Conservation (phyloP, 2,888 invertebrate species). For the Eupithecia centaureata region DNA sequence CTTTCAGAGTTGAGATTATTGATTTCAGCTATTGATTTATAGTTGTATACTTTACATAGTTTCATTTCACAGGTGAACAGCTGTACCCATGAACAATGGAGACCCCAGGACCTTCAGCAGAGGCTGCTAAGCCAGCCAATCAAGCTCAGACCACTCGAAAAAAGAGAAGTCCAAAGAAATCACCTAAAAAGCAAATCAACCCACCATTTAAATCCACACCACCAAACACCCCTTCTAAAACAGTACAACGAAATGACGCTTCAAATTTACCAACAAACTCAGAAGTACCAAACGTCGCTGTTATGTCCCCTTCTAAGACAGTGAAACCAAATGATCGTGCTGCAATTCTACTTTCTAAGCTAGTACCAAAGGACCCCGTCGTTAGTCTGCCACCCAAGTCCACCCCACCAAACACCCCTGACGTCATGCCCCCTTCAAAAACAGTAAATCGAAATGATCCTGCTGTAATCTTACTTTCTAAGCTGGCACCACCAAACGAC, state of each 20-base stretch:
- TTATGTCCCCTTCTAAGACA: neutral
- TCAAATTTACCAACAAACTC: neutral
- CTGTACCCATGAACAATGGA: slow-evolving; percentile 62
- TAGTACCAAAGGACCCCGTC: neutral
- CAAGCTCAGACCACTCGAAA: slow-evolving; percentile 9
- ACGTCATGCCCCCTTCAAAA: neutral
- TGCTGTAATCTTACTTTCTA: neutral
- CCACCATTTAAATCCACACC: neutral
- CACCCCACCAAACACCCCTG: neutral
- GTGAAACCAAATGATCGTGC: neutral
- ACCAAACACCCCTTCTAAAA: neutral
- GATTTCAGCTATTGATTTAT: neutral
- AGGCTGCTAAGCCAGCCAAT: slow-evolving; percentile 7
- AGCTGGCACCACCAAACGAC: neutral
- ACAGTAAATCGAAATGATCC: neutral
- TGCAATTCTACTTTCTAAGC: neutral
- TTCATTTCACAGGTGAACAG: slow-evolving; percentile 49
- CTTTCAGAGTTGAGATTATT: neutral
- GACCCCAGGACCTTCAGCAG: slow-evolving; percentile 36
- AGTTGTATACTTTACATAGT: neutral
- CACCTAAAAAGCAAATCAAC: neutral
- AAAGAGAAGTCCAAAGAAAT: slow-evolving; percentile 18
- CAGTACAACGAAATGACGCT: neutral
- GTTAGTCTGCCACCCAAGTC: neutral
- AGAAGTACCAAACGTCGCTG: neutral